Base-by-base conservation (phyloP, 2,797 vertebrate species). In the Zenarchopterus dispar region DNA sequence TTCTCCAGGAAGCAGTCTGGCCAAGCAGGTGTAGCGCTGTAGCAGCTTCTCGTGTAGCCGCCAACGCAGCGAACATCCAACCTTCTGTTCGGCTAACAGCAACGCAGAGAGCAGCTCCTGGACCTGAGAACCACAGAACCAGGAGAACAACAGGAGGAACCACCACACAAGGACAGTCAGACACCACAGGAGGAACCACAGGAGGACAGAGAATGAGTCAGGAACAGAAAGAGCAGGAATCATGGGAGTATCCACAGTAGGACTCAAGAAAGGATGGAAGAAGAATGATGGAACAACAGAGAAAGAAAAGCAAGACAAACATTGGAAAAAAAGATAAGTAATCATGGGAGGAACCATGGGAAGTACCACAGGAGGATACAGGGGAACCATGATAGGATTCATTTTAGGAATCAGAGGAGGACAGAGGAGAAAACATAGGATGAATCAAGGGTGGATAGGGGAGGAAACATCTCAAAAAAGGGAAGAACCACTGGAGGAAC, bases 21-120 rank as follows among this genome's bases (percentile, higher is more conserved):
- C 96, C 85, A 98, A 90, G 80, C 95, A 97, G 69, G 95, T 92
- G 26, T 95, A 98, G 65, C 94, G 95, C 87, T 96, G 95, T 49
- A 98, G 88, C 65, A 98, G 86, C 78, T 96, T 97, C 86, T 98
- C 96, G 0, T 98, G 97, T 2, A 94, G 94, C 61, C 97, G 93
- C 97, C 97, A 98, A 51, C 96, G 97, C 54, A 98, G 92, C 41
- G 96, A 97, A 70, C 92, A 84, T 0, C 96, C 96, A 0, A 95
- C 94, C 88, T 95, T 95, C 88, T 97, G 96, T 70, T 98, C 97
- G 0, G 95, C 96, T 0, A 92, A 76, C n/a, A 95, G 93, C 84
- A 98, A 89, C 0, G 94, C 96, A 1, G 96, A 91, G 85, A 98
- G 92, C 88, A 98, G 85, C 66, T 97, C 96, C 86, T 89, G 44